A percentile compares a stretch with the other conserved stretches of the same genome.
phyloP scores from a whole-genome alignment of 2,888 invertebrate species.

The Tribolium freemani region DNA sequence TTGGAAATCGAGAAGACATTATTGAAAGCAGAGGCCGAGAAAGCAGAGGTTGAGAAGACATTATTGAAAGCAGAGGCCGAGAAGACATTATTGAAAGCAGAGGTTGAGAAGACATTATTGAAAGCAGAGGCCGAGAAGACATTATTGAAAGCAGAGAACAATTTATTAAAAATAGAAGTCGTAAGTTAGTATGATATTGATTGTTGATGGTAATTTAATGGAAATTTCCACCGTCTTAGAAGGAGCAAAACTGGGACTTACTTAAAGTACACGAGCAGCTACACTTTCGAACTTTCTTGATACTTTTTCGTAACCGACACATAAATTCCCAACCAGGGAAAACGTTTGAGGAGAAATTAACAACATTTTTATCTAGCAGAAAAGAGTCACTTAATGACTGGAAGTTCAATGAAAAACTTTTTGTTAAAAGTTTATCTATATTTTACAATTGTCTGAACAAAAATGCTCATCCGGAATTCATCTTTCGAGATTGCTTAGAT shows the following conservation, averaged over 20 bases:
- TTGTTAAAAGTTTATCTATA: background rate
- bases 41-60: too few species aligned
- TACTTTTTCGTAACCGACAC: conserved; percentile 10
- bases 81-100: too few species aligned
- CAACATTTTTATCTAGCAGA: background rate
- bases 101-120: too few species aligned
- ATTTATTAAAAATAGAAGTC: conserved; percentile 13
- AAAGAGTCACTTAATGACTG: conserved; percentile 5
- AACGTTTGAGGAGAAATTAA: too few species aligned
- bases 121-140: too few species aligned
- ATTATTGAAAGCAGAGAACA: too few species aligned
- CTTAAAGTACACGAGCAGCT: background rate
- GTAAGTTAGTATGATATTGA: conserved; percentile 29
- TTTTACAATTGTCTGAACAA: conserved; percentile 1
- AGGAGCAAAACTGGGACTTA: conserved; percentile 9
- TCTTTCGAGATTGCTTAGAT: background rate
- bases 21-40: too few species aligned
- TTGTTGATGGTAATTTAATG: conserved; percentile 28
- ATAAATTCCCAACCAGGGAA: too few species aligned
- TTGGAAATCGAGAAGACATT: too few species aligned
- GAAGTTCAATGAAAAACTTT: conserved; percentile 8
- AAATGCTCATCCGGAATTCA: conserved; percentile 14
- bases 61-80: too few species aligned
- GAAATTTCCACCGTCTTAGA: conserved; percentile 27
- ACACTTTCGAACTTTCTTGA: background rate